Evolutionary conservation across 30 jellyfish, hydroid and myxozoan genomes (phyloP), one percentile per base, ranked within the genome.

Genomic region (Chironex yamaguchii): DNA sequence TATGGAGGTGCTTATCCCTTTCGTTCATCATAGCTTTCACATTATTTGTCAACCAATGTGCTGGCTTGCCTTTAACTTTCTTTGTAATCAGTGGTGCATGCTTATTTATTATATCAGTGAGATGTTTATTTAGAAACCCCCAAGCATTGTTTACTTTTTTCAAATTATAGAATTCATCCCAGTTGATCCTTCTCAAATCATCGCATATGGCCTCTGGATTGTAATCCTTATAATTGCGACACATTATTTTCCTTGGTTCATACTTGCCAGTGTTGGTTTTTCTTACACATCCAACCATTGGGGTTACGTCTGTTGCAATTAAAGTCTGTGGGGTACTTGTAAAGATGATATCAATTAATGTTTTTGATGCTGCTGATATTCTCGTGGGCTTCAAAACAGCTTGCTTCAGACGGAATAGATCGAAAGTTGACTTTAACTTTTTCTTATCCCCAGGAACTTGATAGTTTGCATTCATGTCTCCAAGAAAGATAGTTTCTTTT

Each of bases 221-320:
- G 79, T 88, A 88, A 26, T 35, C 49, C 33, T 62, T 63, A 36
- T 58, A 87, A 36, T 87, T 76, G 14, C 93, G 92, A 36, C 96
- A 87, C 6, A 24, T 87, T 17, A 76, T 87, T 28, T 0, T 17
- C 30, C 88, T 50, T 36, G 84, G 58, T 32, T 71, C 50, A 66
- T 28, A 0, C 27, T 29, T 58, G 30, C 53, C 26, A 25, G 31
- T 21, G 48, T 74, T 86, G 13, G 27, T 63, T 86, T 86, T 86
- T 29, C 93, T 87, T n/a, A 87, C 93, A 52, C 92, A 76, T 2
- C 96, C 96, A 29, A 77, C 71, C 82, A 52, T 49, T 36, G 87
- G 87, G 62, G 62, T 62, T 52, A 75, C 91, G 62, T 62, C 91
- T 35, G 34, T 28, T 31, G 54, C 54, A 11, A 81, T 25, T n/a